phyloP scores from a whole-genome alignment of 2,113 vertebrate genomes.

The Perccottus glenii region DNA sequence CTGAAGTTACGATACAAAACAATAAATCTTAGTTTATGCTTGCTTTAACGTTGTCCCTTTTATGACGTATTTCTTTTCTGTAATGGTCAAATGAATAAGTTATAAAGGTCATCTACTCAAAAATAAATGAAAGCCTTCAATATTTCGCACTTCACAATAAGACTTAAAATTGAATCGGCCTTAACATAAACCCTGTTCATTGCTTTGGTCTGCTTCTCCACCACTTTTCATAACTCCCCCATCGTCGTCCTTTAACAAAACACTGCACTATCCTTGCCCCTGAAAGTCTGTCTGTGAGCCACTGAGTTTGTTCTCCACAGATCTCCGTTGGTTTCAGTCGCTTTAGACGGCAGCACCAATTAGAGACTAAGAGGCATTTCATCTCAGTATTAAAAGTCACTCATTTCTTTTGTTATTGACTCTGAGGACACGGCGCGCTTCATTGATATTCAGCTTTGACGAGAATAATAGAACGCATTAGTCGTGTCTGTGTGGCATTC shows the following conservation, averaged over 20 bases:
- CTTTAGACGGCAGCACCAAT: conserved; percentile 21
- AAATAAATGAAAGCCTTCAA: too few relatives aligned
- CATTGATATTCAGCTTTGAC: conserved; percentile 20
- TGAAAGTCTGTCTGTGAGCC: background rate
- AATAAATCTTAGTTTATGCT: too few relatives aligned
- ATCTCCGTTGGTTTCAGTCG: conserved; percentile 1
- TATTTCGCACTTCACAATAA: too few relatives aligned
- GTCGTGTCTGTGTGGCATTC: conserved; percentile 39
- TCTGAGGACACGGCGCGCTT: conserved; percentile 18
- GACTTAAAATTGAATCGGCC: too few relatives aligned
- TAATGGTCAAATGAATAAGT: too few relatives aligned
- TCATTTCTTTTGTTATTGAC: conserved; percentile 37
- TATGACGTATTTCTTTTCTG: too few relatives aligned
- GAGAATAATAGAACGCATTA: conserved; percentile 35
- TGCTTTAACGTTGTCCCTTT: too few relatives aligned
- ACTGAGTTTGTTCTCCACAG: conserved; percentile 1
- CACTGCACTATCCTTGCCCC: background rate
- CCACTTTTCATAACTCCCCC: too few relatives aligned
- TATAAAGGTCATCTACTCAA: too few relatives aligned
- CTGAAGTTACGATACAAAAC: too few relatives aligned
- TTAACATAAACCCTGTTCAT: too few relatives aligned
- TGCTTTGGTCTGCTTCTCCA: background rate
- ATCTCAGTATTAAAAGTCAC: conserved; percentile 24
- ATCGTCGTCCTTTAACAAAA: background rate
- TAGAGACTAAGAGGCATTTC: conserved; percentile 30